A percentile compares a stretch with the other conserved stretches of the same genome.
These are phyloP conservation scores for Gila orcuttii DNA, from an alignment of 2,113 vertebrate species.

Conservation along the genomic window DNA sequence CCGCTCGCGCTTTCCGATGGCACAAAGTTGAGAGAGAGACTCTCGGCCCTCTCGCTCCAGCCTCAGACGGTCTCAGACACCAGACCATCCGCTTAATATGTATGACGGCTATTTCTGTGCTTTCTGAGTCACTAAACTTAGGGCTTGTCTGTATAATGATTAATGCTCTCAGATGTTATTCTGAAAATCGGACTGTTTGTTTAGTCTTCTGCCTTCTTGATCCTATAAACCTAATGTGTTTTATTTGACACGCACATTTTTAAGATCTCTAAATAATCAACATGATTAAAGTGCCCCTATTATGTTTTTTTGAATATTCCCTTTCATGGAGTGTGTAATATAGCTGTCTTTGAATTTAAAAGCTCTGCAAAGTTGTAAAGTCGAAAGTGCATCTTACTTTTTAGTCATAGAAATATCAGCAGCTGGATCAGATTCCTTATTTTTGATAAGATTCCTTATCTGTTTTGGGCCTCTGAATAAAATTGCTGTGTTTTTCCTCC, in stretches of 20 bases:
- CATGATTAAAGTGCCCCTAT: background rate
- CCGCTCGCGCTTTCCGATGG: slow-evolving; percentile 19
- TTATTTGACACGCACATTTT: background rate
- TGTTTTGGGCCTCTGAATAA: background rate
- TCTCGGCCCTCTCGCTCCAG: background rate
- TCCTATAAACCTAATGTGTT: background rate
- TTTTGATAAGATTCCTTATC: background rate
- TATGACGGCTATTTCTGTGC: background rate
- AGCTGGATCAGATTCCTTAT: background rate
- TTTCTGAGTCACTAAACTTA: background rate
- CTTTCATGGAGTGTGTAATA: too few relatives aligned
- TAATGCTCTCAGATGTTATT: too few relatives aligned
- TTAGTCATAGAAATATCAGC: background rate
- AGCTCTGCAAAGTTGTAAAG: too few relatives aligned
- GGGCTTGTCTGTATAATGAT: background rate
- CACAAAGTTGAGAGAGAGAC: slow-evolving; percentile 7
- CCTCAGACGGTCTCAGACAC: background rate
- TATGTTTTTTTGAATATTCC: too few relatives aligned
- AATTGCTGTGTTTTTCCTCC: background rate
- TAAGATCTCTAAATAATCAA: background rate
- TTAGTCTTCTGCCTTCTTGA: background rate
- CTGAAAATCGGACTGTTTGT: background rate
- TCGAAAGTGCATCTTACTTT: background rate
- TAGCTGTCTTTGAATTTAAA: too few relatives aligned
- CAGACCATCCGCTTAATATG: background rate